Percentiles rank a stretch among this genome's conserved stretches.
These are phyloP conservation scores for Choristoneura fumiferana DNA, from an alignment of 1,140 invertebrate species.

Conservation along the genomic window DNA sequence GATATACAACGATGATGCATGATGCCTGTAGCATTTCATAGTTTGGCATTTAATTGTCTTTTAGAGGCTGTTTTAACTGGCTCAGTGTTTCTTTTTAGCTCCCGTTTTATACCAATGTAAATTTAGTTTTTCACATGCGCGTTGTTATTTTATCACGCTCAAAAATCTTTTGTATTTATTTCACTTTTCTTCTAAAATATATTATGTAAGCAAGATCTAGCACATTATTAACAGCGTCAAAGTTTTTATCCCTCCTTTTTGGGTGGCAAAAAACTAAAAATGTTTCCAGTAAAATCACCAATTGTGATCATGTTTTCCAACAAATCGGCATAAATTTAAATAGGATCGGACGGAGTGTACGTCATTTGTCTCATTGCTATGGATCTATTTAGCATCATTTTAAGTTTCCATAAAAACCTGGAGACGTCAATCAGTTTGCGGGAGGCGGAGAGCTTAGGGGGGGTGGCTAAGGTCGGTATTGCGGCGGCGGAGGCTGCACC, in stretches of 20 bases:
- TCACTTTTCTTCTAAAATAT: background rate
- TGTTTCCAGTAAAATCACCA: slow-evolving; percentile 13
- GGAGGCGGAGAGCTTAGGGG: background rate
- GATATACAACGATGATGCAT: too few relatives aligned
- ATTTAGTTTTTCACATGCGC: too few relatives aligned
- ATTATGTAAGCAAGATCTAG: background rate
- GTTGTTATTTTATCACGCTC: too few relatives aligned
- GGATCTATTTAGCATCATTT: slow-evolving; percentile 17
- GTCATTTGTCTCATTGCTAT: slow-evolving; percentile 18
- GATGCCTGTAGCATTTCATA: too few relatives aligned
- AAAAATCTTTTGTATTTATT: too few relatives aligned
- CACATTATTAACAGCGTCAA: background rate
- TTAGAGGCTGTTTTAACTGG: too few relatives aligned
- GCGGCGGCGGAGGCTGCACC: too few relatives aligned
- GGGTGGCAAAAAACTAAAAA: background rate
- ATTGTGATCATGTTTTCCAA: slow-evolving; percentile 16
- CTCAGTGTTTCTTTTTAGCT: too few relatives aligned
- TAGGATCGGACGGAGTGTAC: background rate
- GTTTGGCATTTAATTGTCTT: too few relatives aligned
- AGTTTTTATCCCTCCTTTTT: slow-evolving; percentile 3
- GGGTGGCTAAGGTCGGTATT: background rate
- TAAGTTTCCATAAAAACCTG: slow-evolving; percentile 15
- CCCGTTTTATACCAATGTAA: too few relatives aligned
- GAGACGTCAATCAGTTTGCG: background rate
- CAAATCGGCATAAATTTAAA: slow-evolving; percentile 17